Base-by-base conservation (phyloP, 2,888 invertebrate species). In the Scaptomyza parva region DNA sequence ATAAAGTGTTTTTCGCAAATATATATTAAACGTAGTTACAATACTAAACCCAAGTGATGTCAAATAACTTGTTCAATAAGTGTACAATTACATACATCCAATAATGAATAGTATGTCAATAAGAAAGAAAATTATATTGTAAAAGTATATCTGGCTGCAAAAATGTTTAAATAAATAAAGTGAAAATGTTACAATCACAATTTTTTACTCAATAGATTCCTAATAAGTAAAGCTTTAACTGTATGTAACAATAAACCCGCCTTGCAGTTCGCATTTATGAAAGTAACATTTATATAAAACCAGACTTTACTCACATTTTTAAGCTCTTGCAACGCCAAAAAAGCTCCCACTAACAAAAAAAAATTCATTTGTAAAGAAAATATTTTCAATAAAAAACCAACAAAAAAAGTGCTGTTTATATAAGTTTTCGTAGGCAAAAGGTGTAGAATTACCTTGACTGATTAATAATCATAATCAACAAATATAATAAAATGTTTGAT, bases 231-330 rank as follows among this genome's bases (percentile, higher is more conserved):
- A 48, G 48, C 48, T 48, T 48, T 48, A 11, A 22, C 35, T 35
- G 22, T 48, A 35, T 48, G n/a, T n/a, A n/a, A n/a, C n/a, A 48
- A 48, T 35, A 22, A 33, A 30, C 20, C 47, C 47, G 47, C 30
- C 33, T 33, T 33, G 48, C 33, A 33, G 48, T 33, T 48, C 48
- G 20, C 4, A 48, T 48, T 48, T 48, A 48, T 48, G 48, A 48
- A 48, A 48, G 48, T 48, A 48, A 48, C 33, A 48, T 48, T 48
- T 35, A 30, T 41, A 41, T 48, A 35, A 48, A 48, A 48, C 48
- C 48, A 48, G 35, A 35, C 48, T 48, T 35, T 14, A 48, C 33
- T 48, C 48, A 17, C 35, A 20, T n/a, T 9, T 33, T 11, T 17
- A 48, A 48, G 48, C 48, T 48, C 37, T 54, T 45, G 33, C 51